phyloP scores from a whole-genome alignment of 2,888 invertebrate species.

The Polyploca ridens region DNA sequence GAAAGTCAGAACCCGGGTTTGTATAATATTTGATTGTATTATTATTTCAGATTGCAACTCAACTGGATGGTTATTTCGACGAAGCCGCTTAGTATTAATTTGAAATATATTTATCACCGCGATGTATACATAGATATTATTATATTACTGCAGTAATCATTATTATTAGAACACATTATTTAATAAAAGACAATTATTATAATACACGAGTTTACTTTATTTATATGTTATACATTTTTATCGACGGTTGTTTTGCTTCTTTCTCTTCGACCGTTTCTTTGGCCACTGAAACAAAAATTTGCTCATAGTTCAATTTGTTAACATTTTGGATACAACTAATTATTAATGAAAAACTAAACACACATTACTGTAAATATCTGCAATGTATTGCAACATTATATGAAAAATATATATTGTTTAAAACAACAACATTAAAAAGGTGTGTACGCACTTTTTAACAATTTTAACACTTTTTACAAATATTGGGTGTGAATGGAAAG shows the following conservation, averaged over 20 bases:
- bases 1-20: too few relatives aligned
- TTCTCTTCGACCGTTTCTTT: slow-evolving; percentile 45
- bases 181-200: not conserved
- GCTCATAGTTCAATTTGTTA: not conserved
- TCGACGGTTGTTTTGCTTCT: slow-evolving; percentile 26
- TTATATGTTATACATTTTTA: not conserved
- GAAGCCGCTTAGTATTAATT: slow-evolving; percentile 86
- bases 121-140: not conserved
- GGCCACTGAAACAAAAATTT: slow-evolving; percentile 73
- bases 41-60: slow-evolving; percentile 86
- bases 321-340: not conserved
- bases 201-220: not conserved
- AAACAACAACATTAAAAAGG: too few relatives aligned
- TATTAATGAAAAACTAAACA: too few relatives aligned
- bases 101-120: slow-evolving; percentile 7
- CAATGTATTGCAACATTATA: too few relatives aligned
- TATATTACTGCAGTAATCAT: too few relatives aligned
- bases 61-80: slow-evolving; percentile 96
- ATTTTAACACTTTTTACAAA: too few relatives aligned
- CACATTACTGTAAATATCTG: too few relatives aligned
- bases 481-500: too few relatives aligned
- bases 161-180: slow-evolving; percentile 2
- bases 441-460: too few relatives aligned
- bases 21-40: not conserved
- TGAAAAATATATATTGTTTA: too few relatives aligned